Base-by-base conservation (phyloP, 2,113 vertebrate species). In the Siniperca knerii region DNA sequence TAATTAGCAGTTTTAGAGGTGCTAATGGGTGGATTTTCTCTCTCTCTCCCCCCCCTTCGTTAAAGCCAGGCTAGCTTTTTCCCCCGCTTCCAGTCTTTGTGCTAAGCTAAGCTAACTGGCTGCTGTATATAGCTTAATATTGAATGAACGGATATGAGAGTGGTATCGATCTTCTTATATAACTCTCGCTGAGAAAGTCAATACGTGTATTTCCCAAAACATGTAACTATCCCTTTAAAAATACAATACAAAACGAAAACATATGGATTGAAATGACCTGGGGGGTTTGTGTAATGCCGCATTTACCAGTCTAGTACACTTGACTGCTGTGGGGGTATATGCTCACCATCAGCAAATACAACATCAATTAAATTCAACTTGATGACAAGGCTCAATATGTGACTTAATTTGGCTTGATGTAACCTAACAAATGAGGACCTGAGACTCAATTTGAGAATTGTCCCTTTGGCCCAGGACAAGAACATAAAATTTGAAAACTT, bases 371-470 rank as follows among this genome's bases (percentile, higher is more conserved):
- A 74, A 72, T 66, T 82, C 2, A 70, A 84, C 21, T 46, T 54
- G 52, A 81, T 64, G 70, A 23, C 66, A 35, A 58, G 15, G 61
- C n/a, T 65, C 7, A 0, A 60, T 33, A 13, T 74, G 74, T 66
- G 69, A 82, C 78, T 50, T 79, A 13, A 82, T 81, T 71, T 82
- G 75, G 37, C n/a, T 79, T 75, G 71, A 80, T 79, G 87, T 81
- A 60, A 77, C 33, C 48, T 62, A 69, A 74, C 57, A 71, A 72
- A 77, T 60, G n/a, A 62, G 21, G 50, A 80, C 72, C 20, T 46
- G 48, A 70, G 29, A 48, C 46, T 29, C 25, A 75, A 55, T 57
- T 73, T 60, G 8, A 65, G 13, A 81, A 77, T 2, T 42, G 69
- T 13, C 70, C 54, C 37, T 55, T 57, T 71, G 76, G 84, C 72